Conservation (phyloP, 2,113 vertebrate genomes). For the Emydura subglobosa region DNA sequence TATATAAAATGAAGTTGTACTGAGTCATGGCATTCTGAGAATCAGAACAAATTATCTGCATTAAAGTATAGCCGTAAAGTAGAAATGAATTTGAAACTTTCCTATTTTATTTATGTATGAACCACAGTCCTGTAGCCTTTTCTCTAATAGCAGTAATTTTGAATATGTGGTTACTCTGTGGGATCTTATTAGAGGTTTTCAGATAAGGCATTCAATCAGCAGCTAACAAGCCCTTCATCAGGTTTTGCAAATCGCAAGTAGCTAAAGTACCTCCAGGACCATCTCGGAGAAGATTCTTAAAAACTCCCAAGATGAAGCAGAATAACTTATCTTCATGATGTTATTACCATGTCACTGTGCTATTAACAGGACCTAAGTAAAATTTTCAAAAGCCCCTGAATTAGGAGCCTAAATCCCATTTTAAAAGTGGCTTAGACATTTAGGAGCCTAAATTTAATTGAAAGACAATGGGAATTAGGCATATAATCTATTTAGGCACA, state of each 20-base stretch:
- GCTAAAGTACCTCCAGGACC: conserved; percentile 7
- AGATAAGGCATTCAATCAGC: conserved; percentile 40
- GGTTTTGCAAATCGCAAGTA: conserved; percentile 30
- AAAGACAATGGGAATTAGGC: neutral
- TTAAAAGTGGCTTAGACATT: neutral
- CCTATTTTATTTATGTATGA: conserved; percentile 50
- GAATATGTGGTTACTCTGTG: conserved; percentile 57
- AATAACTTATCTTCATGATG: neutral
- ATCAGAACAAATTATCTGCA: conserved; percentile 22
- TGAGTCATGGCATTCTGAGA: conserved; percentile 8
- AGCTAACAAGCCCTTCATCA: conserved; percentile 24
- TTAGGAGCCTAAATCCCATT: neutral
- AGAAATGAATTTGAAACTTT: conserved; percentile 33
- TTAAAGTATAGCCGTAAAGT: neutral
- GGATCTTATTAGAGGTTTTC: conserved; percentile 48
- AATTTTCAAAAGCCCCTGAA: neutral
- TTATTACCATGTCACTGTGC: neutral
- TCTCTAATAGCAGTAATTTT: conserved; percentile 41
- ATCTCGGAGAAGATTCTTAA: neutral
- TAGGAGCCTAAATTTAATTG: neutral
- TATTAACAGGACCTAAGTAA: neutral
- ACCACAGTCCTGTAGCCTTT: conserved; percentile 46
- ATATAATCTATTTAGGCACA: neutral
- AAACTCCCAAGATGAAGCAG: neutral
- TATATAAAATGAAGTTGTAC: neutral